Base-by-base conservation (phyloP, 2,113 vertebrate genomes). In the Axis porcinus region DNA sequence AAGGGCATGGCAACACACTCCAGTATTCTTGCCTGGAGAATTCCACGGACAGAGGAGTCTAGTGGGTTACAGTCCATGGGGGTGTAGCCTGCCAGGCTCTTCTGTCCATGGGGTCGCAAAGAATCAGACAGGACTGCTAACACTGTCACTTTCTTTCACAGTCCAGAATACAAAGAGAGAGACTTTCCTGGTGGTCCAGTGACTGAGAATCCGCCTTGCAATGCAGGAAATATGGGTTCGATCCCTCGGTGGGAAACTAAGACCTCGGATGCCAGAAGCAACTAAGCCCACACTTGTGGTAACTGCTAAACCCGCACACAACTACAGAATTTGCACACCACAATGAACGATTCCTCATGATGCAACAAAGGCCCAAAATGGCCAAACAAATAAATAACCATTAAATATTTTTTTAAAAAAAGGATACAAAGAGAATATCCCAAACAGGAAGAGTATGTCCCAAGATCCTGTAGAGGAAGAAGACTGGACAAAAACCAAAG, bases 251-350 rank as follows among this genome's bases (percentile, higher is more conserved):
- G 12, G 70, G 40, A 15, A 27, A 14, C 40, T 14, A 43, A 76
- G 70, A 43, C 23, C 70, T 27, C 3, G 3, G 7, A 27, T 27
- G 40, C 40, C 0, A 6, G 6, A 19, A 70, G n/a, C 19, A 70
- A 6, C 67, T 23, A 36, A 40, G 67, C 9, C 19, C n/a, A 40
- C 2, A 11, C 2, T 10, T 70, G 67, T 3, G n/a, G 19, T 10
- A 70, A 3, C n/a, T 12, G 12, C 67, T 23, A 70, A 70, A 23
- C 10, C 67, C 6, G 5, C 19, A 40, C 67, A 70, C 19, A n/a
- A 4, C 33, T 67, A n/a, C 0, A 8, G 62, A 19, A n/a, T 10
- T 11, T 0, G 0, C 19, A 40, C 67, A 40, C 67, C 1, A 0
- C 19, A 6, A 11, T 6, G 67, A 40, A 23, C 11, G n/a, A 60